Evolutionary conservation across 2,113 vertebrate species (phyloP).

Genomic region (cat (Felis catus)): F.catus_Fca126_mat1.0 CM031424.1:74574001-74574500

Average conservation of each 20-base stretch:
- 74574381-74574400: not conserved
- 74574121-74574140: not conserved
- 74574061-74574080: not conserved
- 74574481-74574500: not conserved
- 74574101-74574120: not conserved
- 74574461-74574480: not conserved
- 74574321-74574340: not conserved
- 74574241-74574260: not conserved
- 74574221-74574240: not conserved
- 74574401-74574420: not conserved
- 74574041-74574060: not conserved
- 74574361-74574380: not conserved
- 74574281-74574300: not conserved
- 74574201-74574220: not conserved
- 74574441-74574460: not conserved
- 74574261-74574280: not conserved
- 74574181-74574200: not conserved
- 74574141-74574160: too few species aligned
- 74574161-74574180: not conserved
- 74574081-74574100: not conserved
- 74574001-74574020: not conserved
- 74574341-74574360: not conserved
- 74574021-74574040: not conserved
- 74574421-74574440: not conserved
- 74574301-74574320: not conserved